Evolutionary conservation across 1,140 invertebrate genomes (phyloP).

Genomic region (Sycobia sp.): DNA sequence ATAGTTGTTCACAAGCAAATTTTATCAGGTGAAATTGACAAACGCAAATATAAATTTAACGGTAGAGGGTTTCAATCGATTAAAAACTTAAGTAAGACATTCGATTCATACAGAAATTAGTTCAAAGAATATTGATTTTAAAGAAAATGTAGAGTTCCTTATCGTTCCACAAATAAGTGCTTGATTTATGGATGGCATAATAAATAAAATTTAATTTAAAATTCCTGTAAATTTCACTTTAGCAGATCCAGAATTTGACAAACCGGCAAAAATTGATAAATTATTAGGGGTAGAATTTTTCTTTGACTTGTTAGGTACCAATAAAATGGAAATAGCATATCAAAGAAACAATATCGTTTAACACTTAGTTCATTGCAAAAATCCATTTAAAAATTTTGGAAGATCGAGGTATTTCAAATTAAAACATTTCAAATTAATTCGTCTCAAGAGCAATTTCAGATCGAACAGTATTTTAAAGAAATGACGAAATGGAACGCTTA

Average conservation of each 20-base stretch:
- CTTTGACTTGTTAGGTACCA: not conserved
- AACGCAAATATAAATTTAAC: not conserved
- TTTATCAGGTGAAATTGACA: not conserved
- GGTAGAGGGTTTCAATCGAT: not conserved
- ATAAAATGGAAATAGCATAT: not conserved
- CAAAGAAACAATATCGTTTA: not conserved
- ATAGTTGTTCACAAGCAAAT: not conserved
- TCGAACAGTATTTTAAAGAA: not conserved
- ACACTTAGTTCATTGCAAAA: not conserved
- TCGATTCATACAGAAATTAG: not conserved
- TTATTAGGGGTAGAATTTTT: not conserved
- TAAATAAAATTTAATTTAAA: not conserved
- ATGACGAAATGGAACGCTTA: slow-evolving; percentile 25
- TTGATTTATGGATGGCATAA: not conserved
- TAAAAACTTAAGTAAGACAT: not conserved
- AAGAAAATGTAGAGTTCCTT: not conserved
- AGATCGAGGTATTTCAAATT: not conserved
- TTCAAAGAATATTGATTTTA: not conserved
- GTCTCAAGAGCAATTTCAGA: not conserved
- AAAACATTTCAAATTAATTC: slow-evolving; percentile 1
- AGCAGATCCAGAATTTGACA: not conserved
- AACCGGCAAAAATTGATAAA: not conserved
- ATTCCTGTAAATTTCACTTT: not conserved
- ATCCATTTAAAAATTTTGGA: slow-evolving; percentile 38
- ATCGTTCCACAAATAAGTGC: not conserved